Percentiles rank a stretch among this genome's conserved stretches.
These are phyloP conservation scores for Echinops telfairi DNA, from an alignment of 2,113 vertebrate species.

Conservation along the genomic window DNA sequence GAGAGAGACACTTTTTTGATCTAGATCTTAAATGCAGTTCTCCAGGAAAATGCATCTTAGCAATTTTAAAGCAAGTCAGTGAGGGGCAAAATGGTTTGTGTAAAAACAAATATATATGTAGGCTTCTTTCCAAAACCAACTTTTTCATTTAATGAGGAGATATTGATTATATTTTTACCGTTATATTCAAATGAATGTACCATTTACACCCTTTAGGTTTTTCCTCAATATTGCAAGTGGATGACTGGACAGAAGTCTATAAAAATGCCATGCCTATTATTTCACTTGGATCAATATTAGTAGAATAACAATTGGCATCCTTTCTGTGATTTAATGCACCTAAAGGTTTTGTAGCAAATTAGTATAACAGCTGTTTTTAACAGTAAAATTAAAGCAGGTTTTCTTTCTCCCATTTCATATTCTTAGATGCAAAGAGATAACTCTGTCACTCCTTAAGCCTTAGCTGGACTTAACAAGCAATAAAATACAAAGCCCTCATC, in stretches of 20 bases:
- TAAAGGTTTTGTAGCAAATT: not conserved
- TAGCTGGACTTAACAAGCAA: not conserved
- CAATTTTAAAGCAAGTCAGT: slow-evolving; percentile 30
- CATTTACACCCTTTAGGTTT: not conserved
- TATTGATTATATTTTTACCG: not conserved
- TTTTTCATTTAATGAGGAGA: not conserved
- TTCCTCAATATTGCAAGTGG: not conserved
- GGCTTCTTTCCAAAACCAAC: slow-evolving; percentile 2
- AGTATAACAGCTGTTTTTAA: slow-evolving; percentile 6
- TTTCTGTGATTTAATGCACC: not conserved
- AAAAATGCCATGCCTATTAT: not conserved
- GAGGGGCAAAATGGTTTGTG: not conserved
- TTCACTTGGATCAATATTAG: not conserved
- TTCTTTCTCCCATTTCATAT: not conserved
- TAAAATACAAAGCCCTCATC: not conserved
- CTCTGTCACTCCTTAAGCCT: not conserved
- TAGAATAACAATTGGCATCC: not conserved
- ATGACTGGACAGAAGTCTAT: not conserved
- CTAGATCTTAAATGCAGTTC: not conserved
- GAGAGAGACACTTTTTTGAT: not conserved
- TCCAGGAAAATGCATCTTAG: not conserved
- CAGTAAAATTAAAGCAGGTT: not conserved
- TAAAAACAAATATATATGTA: slow-evolving; percentile 13
- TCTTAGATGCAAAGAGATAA: not conserved
- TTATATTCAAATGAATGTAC: not conserved